Evolutionary conservation across 2,888 invertebrate species (phyloP), one percentile per base, ranked within the genome.

Genomic region (Bursaphelenchus okinawaensis): DNA sequence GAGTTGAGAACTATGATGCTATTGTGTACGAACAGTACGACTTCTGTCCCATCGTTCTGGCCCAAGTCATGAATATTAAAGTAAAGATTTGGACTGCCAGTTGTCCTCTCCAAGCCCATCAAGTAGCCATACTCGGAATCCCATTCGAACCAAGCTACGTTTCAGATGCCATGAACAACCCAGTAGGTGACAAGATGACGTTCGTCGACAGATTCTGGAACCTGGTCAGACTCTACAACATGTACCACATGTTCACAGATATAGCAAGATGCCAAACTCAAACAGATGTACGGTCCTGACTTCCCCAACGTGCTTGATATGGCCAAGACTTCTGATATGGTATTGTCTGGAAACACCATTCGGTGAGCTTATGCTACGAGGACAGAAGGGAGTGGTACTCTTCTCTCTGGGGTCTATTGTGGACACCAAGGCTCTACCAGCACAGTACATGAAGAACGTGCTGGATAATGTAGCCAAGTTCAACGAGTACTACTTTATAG

Each of bases 361-460:
- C 24, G 40, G 51, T n/a, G 54, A 52, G n/a, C 65, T 68, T 26
- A 69, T 76, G 71, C 22, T 52, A 1, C 66, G 63, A 20, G 73
- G 72, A 6, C 55, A 68, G 51, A 65, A 70, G 26, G 76, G 75
- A 9, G 66, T 73, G 1, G 60, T 76, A 19, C 57, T 68, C 3
- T 71, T 76, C 61, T 73, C 75, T 7, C 55, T 76, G 27, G 76
- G 76, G 26, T 73, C 75, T 3, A 71, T 72, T 52, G 71, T 68
- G 50, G 72, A 72, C 4, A 67, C 75, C 0, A 28, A 57, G 4
- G 63, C 50, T 22, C 62, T 75, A 2, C 76, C 75, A 0, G 23
- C 56, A 7, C 19, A 12, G 6, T 62, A 72, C 7, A 68, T 71
- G 68, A 55, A 68, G 16, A 67, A 70, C 23, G 24, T 75, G 16